Evolutionary conservation across 2,888 invertebrate species (phyloP).

Genomic region (Rhabditophanes sp.): DNA sequence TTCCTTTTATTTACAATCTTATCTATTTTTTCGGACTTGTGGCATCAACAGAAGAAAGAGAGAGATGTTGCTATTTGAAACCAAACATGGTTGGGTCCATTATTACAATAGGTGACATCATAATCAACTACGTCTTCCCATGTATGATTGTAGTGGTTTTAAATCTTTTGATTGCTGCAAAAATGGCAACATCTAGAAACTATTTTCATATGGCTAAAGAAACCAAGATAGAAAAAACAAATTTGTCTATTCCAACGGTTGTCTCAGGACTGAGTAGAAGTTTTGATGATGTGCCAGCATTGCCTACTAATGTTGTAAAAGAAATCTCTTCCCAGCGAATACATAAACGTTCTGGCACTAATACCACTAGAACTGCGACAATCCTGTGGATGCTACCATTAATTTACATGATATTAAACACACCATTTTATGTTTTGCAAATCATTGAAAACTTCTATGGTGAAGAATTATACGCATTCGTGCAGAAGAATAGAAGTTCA

Average conservation of each 20-base stretch:
- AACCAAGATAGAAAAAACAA: neutral
- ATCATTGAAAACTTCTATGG: constrained; percentile 12
- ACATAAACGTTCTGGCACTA: no score
- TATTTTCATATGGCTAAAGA: constrained; percentile 4
- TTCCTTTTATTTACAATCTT: constrained; percentile 37
- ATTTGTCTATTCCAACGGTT: neutral
- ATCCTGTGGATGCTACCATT: constrained; percentile 42
- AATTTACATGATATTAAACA: constrained; percentile 39
- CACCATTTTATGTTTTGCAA: constrained; percentile 34
- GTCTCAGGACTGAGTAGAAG: neutral
- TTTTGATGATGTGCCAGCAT: no score
- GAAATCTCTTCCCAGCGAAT: no score
- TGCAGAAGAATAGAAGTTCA: neutral
- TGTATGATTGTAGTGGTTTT: constrained; percentile 34
- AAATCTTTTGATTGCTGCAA: constrained; percentile 28
- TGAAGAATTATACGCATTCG: constrained; percentile 5
- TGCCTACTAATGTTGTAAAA: no score
- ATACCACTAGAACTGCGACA: no score
- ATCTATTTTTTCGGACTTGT: constrained; percentile 30
- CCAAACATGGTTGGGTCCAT: constrained; percentile 17
- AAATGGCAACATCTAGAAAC: constrained; percentile 16
- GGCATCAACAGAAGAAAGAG: constrained; percentile 4
- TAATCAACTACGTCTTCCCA: constrained; percentile 38
- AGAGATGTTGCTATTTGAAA: constrained; percentile 1
- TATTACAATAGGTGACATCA: constrained; percentile 27